Base-by-base conservation (phyloP, 2,113 vertebrate species). In the Ciconia stormi region DNA sequence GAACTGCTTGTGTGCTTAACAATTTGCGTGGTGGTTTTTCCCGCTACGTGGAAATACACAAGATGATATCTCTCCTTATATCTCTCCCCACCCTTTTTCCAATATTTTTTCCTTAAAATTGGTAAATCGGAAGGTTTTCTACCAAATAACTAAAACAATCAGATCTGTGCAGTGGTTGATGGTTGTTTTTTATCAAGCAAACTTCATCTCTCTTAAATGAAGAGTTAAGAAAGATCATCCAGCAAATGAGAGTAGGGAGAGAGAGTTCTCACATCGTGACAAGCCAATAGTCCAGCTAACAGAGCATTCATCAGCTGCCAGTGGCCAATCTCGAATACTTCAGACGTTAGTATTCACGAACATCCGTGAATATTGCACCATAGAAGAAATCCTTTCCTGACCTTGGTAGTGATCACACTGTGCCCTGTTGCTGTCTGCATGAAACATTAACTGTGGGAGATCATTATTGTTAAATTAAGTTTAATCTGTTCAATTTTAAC, bases 311-410 rank as follows among this genome's bases (percentile, higher is more conserved):
- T 27, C 90, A 63, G 62, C 86, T 87, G 88, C 46, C 58, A 11
- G 52, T 56, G 80, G 73, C 47, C 36, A 61, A 19, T 65, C 81
- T 76, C 7, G 1, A 82, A 82, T 69, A 7, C 70, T n/a, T 82
- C 47, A 21, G 86, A 38, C 9, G 8, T 38, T 38, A 38, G 38
- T 38, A 38, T 38, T 38, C 38, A 55, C 52, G 59, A 87, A 92
- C 69, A 84, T 56, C 72, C 34, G 3, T 26, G 49, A 40, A 8
- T 16, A n/a, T 82, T 94, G 61, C 70, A 87, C 65, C 89, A 76
- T 3, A 89, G 73, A 56, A 95, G 65, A 72, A 95, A 70, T 85
- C 84, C 55, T 94, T 82, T 47, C 94, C 53, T 95, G 90, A 89
- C 78, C 83, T 72, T 70, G 77, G 32, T 34, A 22, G 56, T 15